Evolutionary conservation across 2,888 invertebrate species (phyloP).

Genomic region (Epinotia bilunana): DNA sequence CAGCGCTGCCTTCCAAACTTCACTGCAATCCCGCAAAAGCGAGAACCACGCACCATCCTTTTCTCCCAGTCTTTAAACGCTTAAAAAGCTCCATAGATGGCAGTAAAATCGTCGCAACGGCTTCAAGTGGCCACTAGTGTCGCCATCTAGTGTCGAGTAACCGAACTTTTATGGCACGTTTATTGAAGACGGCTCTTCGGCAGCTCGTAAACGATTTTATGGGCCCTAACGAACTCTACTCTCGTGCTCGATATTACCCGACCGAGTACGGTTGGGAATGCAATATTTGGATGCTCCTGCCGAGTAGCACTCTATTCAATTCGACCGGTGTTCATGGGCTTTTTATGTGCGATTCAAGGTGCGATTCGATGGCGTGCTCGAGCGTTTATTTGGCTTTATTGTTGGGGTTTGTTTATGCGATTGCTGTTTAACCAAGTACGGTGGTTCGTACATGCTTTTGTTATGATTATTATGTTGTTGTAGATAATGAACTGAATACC

Average conservation of each 20-base stretch:
- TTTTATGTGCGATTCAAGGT: constrained; percentile 84
- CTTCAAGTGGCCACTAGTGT: constrained; percentile 80
- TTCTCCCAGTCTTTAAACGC: constrained; percentile 68
- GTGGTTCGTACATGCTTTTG: constrained; percentile 81
- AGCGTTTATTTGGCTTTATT: constrained; percentile 84
- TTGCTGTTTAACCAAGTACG: constrained; percentile 84
- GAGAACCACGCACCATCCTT: constrained; percentile 57
- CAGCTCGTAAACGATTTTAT: constrained; percentile 85
- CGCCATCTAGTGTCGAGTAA: constrained; percentile 83
- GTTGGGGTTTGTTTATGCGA: constrained; percentile 85
- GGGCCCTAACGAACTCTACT: constrained; percentile 81
- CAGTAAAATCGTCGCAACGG: constrained; percentile 80
- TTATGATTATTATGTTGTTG: constrained; percentile 83
- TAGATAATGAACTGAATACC: constrained; percentile 70
- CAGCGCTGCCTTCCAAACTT: constrained; percentile 58
- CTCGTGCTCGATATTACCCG: constrained; percentile 81
- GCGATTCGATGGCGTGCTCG: constrained; percentile 84
- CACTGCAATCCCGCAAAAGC: constrained; percentile 55
- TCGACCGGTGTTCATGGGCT: constrained; percentile 81
- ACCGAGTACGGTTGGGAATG: constrained; percentile 78
- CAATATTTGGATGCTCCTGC: constrained; percentile 80
- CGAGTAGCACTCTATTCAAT: constrained; percentile 80
- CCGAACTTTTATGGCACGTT: constrained; percentile 83
- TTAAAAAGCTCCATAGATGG: constrained; percentile 84
- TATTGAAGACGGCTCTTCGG: constrained; percentile 84